These are phyloP conservation scores for Pogoniulus pusillus DNA, from an alignment of 2,797 vertebrate genomes.

Conservation along the genomic window DNA sequence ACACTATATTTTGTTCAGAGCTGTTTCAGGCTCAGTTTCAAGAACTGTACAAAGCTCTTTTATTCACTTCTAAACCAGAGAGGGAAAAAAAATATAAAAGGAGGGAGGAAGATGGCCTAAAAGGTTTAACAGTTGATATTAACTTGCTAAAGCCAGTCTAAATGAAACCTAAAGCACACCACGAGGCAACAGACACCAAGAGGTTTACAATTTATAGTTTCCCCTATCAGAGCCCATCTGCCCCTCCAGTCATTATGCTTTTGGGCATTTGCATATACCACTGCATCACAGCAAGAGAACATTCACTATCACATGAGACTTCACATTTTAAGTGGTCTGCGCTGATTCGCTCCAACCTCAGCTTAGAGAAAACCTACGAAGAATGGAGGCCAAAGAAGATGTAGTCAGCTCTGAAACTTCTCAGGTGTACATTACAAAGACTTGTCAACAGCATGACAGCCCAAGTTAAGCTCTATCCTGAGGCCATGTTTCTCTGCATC, in stretches of 20 bases:
- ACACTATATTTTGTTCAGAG: slow-evolving; percentile 68
- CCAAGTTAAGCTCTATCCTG: background rate
- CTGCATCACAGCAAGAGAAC: background rate
- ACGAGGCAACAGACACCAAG: background rate
- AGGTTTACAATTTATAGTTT: background rate
- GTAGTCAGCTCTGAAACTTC: background rate
- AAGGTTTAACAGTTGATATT: slow-evolving; percentile 41
- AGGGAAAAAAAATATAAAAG: background rate
- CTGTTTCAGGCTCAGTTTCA: slow-evolving; percentile 70
- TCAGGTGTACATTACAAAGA: background rate
- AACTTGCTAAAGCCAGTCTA: slow-evolving; percentile 43
- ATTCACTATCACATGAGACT: background rate
- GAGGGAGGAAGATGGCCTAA: background rate
- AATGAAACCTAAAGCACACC: slow-evolving; percentile 45
- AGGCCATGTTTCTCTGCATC: background rate
- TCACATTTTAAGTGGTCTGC: background rate
- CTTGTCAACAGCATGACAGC: background rate
- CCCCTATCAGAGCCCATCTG: background rate
- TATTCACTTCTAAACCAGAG: slow-evolving; percentile 56
- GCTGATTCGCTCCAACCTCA: background rate
- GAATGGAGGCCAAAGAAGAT: background rate
- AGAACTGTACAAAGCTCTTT: slow-evolving; percentile 71
- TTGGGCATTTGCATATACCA: background rate
- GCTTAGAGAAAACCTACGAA: background rate
- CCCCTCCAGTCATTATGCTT: background rate